Conservation (phyloP, 2,113 vertebrate genomes). For the Phycodurus eques region DNA sequence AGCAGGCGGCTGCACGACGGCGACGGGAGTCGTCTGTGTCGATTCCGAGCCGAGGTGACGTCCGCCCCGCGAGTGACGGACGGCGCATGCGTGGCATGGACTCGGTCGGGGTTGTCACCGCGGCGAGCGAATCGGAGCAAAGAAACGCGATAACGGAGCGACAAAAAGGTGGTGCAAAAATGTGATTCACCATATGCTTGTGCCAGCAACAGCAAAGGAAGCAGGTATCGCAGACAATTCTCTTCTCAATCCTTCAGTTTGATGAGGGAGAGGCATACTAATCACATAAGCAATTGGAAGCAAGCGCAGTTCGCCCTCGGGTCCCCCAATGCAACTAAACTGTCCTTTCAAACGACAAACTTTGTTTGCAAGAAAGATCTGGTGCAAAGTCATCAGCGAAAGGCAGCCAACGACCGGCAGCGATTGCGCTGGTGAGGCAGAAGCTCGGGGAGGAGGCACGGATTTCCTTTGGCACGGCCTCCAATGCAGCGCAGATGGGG, state of each 20-base stretch:
- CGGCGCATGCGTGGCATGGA: constrained; percentile 61
- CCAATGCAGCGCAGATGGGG: constrained; percentile 3
- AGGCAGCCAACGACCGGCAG: constrained; percentile 21
- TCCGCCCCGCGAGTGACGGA: constrained; percentile 32
- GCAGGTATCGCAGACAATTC: background rate
- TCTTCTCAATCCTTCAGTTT: background rate
- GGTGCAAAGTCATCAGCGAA: constrained; percentile 15
- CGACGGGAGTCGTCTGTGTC: constrained; percentile 56
- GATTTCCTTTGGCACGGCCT: constrained; percentile 36
- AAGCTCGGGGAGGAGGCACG: constrained; percentile 9
- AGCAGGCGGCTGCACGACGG: constrained; percentile 52
- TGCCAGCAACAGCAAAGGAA: constrained; percentile 3
- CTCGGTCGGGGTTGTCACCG: constrained; percentile 37
- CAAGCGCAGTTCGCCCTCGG: background rate
- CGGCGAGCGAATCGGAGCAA: constrained; percentile 41
- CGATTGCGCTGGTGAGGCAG: constrained; percentile 17
- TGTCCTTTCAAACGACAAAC: background rate
- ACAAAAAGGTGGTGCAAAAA: constrained; percentile 10
- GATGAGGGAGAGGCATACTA: background rate
- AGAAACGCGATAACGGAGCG: background rate
- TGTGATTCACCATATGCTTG: constrained; percentile 9
- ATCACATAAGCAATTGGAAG: background rate
- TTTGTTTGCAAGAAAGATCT: constrained; percentile 12
- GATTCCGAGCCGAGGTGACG: constrained; percentile 57
- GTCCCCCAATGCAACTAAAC: background rate